Base-by-base conservation (phyloP, 2,797 vertebrate genomes). In the Calcarius lapponicus region DNA sequence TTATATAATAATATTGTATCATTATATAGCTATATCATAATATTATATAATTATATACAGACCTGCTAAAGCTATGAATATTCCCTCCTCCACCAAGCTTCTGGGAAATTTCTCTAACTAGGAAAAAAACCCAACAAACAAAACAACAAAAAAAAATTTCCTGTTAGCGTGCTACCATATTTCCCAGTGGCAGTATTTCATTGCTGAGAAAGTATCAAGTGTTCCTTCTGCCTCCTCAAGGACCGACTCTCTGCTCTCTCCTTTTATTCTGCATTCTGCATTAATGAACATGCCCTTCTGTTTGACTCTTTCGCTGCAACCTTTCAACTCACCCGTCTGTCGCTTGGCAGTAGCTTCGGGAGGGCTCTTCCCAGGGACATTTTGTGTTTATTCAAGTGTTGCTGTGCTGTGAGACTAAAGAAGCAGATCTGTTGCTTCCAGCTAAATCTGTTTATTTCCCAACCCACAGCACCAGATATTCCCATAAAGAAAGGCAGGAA, bases 271-370 rank as follows among this genome's bases (percentile, higher is more conserved):
- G 40, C 29, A 58, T 64, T 56, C 74, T 88, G 74, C 78, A 64
- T 80, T 97, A 92, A 94, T 88, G 86, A 95, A 60, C 1, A 3
- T 84, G 80, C 78, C 88, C 92, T 93, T 96, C 92, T 95, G 89
- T 86, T 93, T 90, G 61, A 91, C 82, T 94, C 85, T 66, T 66
- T 92, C 1, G 0, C 15, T 79, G 71, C 80, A 95, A 91, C 80
- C 87, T 92, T 94, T 95, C 85, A 78, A 80, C 87, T 94, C 87
- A 72, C 71, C 81, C 51, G 66, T 96, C 95, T 95, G 93, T 93
- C 92, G 75, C 95, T 96, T 95, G 96, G 92, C 92, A 90, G 87
- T 72, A 80, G 70, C 79, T 72, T 83, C 1, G 0, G 65, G 51
- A 95, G 47, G n/a, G 47, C 75, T 94, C 72, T 92, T 95, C 91